These are phyloP conservation scores for Drosophila eugracilis DNA, from an alignment of 1,140 invertebrate species.

Conservation along the genomic window DNA sequence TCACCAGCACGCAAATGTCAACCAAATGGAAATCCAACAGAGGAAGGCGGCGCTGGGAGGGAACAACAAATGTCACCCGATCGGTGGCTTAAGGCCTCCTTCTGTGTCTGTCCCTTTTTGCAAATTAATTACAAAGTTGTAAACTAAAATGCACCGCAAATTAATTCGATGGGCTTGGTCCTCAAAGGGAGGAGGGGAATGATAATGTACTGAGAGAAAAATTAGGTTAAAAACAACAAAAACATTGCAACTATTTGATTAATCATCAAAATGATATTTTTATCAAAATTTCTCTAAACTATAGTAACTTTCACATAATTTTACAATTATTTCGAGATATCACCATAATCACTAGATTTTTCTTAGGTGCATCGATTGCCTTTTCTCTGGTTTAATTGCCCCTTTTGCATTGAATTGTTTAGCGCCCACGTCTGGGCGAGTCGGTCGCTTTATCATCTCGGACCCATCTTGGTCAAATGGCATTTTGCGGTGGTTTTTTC, in stretches of 20 bases:
- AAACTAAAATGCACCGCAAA: slow-evolving; percentile 75
- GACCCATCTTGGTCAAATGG: slow-evolving; percentile 69
- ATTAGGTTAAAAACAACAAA: too few relatives aligned
- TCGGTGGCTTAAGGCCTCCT: slow-evolving; percentile 15
- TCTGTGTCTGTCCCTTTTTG: slow-evolving; percentile 53
- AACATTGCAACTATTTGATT: too few relatives aligned
- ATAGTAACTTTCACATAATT: neutral
- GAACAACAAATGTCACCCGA: slow-evolving; percentile 50
- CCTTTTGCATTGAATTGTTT: slow-evolving; percentile 57
- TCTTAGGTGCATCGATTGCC: neutral
- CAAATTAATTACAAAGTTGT: slow-evolving; percentile 83
- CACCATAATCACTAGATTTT: neutral
- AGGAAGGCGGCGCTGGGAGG: neutral
- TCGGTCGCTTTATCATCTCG: slow-evolving; percentile 54
- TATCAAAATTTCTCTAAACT: too few relatives aligned
- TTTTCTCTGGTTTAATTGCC: slow-evolving; percentile 59
- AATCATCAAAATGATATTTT: too few relatives aligned
- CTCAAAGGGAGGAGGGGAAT: neutral
- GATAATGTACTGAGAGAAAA: neutral
- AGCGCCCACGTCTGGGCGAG: slow-evolving; percentile 64
- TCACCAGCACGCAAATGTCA: slow-evolving; percentile 40
- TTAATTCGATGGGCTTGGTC: slow-evolving; percentile 63
- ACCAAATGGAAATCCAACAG: slow-evolving; percentile 4
- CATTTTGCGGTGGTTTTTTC: slow-evolving; percentile 52
- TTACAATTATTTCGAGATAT: neutral